phyloP scores from a whole-genome alignment of 2,888 invertebrate species.

The Hedya salicella region DNA sequence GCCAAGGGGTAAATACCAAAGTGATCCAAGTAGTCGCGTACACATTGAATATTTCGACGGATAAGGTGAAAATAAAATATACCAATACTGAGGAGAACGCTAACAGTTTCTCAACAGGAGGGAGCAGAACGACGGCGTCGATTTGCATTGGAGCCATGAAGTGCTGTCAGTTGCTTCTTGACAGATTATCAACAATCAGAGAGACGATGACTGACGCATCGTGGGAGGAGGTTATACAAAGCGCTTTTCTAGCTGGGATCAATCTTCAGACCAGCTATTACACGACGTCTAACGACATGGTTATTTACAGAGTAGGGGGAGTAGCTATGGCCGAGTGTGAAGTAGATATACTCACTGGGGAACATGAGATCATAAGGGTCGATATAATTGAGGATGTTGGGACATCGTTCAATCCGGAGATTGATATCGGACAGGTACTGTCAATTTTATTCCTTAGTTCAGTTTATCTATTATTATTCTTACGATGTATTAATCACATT shows the following conservation, averaged over 20 bases:
- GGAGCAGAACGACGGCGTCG: slow-evolving; percentile 74
- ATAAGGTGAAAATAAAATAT: slow-evolving; percentile 87
- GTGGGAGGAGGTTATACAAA: slow-evolving; percentile 59
- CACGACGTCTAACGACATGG: slow-evolving; percentile 51
- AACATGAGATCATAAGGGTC: slow-evolving; percentile 79
- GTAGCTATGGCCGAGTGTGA: slow-evolving; percentile 85
- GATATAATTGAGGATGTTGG: slow-evolving; percentile 86
- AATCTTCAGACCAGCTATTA: slow-evolving; percentile 55
- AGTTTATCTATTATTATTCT: not conserved
- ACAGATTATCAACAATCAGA: slow-evolving; percentile 64
- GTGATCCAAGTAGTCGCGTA: slow-evolving; percentile 88
- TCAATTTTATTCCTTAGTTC: no score
- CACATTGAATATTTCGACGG: slow-evolving; percentile 87
- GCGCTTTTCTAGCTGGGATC: slow-evolving; percentile 51
- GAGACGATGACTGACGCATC: slow-evolving; percentile 57
- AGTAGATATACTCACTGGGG: slow-evolving; percentile 87
- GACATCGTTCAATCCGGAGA: slow-evolving; percentile 81
- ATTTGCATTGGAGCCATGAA: slow-evolving; percentile 68
- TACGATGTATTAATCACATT: not conserved
- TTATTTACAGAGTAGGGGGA: slow-evolving; percentile 79
- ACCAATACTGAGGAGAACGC: slow-evolving; percentile 86
- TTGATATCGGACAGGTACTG: slow-evolving; percentile 86
- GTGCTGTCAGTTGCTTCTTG: slow-evolving; percentile 68
- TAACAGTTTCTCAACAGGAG: slow-evolving; percentile 88
- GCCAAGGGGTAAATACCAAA: slow-evolving; percentile 92